phyloP scores from a whole-genome alignment of 2,888 invertebrate genomes.

The Netelia fuscicornis region DNA sequence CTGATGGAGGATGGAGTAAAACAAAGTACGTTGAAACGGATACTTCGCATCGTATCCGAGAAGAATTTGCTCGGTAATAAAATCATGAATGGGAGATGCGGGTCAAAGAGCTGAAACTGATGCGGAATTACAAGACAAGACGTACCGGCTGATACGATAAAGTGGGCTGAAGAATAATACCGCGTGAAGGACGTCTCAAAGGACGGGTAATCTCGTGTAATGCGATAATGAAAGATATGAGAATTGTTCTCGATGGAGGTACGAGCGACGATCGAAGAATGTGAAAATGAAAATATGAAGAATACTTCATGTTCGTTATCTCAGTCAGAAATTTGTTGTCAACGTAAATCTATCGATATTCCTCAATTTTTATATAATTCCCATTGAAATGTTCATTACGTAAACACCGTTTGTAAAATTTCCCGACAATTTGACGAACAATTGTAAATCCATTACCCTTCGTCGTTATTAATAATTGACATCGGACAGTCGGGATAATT shows the following conservation, averaged over 20 bases:
- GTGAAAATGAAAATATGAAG: constrained; percentile 5
- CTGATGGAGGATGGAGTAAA: not conserved
- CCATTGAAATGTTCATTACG: too few species aligned
- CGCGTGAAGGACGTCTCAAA: not conserved
- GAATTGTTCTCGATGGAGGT: not conserved
- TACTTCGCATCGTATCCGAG: not conserved
- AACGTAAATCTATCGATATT: too few species aligned
- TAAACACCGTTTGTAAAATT: too few species aligned
- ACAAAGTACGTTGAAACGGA: not conserved
- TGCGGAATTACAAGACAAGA: not conserved
- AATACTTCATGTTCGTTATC: not conserved
- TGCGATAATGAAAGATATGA: not conserved
- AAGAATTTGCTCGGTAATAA: not conserved
- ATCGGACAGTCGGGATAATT: too few species aligned
- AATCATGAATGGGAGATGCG: not conserved
- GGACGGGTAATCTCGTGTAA: not conserved
- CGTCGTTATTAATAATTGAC: too few species aligned
- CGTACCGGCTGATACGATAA: not conserved
- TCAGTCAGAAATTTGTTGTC: too few species aligned
- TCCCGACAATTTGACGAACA: too few species aligned
- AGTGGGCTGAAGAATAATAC: not conserved
- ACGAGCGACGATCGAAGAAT: constrained; percentile 77
- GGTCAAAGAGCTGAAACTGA: not conserved
- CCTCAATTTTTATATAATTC: too few species aligned
- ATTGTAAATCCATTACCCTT: too few species aligned